phyloP scores from a whole-genome alignment of 2,797 vertebrate species.

The Clamator glandarius region DNA sequence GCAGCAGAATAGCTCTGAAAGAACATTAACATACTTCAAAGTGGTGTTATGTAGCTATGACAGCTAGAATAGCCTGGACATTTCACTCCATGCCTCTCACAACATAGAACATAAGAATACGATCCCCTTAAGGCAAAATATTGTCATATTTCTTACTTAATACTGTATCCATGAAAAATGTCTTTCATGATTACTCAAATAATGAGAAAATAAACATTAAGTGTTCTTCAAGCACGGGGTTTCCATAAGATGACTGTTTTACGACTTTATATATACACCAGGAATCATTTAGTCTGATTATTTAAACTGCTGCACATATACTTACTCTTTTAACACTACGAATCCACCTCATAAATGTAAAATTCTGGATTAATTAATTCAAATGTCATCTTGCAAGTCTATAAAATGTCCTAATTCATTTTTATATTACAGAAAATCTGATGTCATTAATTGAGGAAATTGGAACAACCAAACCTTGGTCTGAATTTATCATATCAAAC shows the following conservation, averaged over 20 bases:
- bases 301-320: background rate
- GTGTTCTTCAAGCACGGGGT: background rate
- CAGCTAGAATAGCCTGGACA: constrained; percentile 52
- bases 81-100: background rate
- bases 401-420: background rate
- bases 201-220: background rate
- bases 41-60: background rate
- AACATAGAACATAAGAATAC: background rate
- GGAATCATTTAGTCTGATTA: background rate
- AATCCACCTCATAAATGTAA: background rate
- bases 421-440: background rate
- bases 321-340: background rate
- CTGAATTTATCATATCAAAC: background rate
- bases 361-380: background rate
- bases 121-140: constrained; percentile 16
- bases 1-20: background rate
- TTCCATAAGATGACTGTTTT: constrained; percentile 15
- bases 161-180: background rate
- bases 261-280: background rate
- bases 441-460: background rate
- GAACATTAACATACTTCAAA: background rate
- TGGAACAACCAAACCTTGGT: background rate
- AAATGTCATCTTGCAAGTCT: background rate
- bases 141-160: background rate
- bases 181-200: constrained; percentile 5